These are phyloP conservation scores for Delphinus delphis DNA, from an alignment of 2,113 vertebrate genomes.

Conservation along the genomic window DNA sequence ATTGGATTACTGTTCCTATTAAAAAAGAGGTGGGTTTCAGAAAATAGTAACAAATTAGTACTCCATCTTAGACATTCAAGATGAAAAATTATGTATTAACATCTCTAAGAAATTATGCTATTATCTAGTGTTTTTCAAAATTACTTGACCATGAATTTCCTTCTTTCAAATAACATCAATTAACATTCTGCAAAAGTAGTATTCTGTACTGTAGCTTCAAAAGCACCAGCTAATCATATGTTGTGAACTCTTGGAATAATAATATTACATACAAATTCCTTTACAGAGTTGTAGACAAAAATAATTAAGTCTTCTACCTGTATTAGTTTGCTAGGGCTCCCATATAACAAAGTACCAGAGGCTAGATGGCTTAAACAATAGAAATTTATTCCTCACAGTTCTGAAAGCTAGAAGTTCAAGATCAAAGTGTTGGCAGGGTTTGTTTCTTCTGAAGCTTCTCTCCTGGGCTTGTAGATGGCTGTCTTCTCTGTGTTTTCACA, in stretches of 20 bases:
- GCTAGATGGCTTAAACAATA: neutral
- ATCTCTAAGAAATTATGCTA: neutral
- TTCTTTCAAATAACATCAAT: neutral
- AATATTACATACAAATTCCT: neutral
- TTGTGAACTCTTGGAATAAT: neutral
- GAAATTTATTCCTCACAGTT: neutral
- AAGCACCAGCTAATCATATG: neutral
- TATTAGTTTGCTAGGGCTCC: neutral
- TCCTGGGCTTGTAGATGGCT: neutral
- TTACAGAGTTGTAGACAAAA: neutral
- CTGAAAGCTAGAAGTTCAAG: neutral
- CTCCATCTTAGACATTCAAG: neutral
- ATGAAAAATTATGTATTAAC: neutral
- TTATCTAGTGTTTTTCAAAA: neutral
- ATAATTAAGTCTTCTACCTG: neutral
- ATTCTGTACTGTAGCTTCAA: neutral
- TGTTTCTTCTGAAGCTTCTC: neutral
- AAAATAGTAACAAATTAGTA: neutral
- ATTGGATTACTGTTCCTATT: neutral
- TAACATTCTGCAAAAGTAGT: neutral
- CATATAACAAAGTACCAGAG: neutral
- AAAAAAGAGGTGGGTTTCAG: neutral
- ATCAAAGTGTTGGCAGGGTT: neutral
- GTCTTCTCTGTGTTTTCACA: neutral
- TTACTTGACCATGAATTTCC: neutral